Conservation (phyloP, 2,797 vertebrate genomes). For the Spinus olivaceus region DNA sequence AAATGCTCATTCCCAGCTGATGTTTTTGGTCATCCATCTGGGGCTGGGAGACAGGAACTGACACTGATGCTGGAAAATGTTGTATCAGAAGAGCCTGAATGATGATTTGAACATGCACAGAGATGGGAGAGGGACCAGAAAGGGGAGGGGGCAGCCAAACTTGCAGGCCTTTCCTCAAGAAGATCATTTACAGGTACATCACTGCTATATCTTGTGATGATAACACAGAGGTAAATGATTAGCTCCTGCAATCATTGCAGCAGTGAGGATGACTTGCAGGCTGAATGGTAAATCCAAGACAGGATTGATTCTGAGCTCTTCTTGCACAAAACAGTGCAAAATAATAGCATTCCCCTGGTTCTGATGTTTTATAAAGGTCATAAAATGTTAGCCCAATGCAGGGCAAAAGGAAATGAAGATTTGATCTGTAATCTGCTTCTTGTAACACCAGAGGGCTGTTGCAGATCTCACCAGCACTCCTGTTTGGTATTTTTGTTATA, state of each 20-base stretch:
- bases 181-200: not conserved
- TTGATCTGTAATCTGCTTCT: slow-evolving; percentile 41
- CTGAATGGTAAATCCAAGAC: not conserved
- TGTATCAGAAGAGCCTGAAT: not conserved
- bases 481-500: slow-evolving; percentile 30
- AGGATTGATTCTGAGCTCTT: not conserved
- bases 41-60: not conserved
- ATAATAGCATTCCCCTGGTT: slow-evolving; percentile 5
- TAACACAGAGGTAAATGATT: not conserved
- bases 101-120: not conserved
- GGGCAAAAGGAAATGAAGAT: slow-evolving; percentile 49
- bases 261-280: not conserved
- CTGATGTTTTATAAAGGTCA: slow-evolving; percentile 3
- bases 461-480: slow-evolving; percentile 13
- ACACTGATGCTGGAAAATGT: not conserved
- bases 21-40: not conserved
- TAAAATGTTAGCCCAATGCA: slow-evolving; percentile 3
- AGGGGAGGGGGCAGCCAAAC: not conserved
- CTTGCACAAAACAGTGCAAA: not conserved
- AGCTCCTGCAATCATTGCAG: not conserved
- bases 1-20: not conserved
- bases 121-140: not conserved
- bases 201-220: not conserved
- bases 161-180: not conserved
- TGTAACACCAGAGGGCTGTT: slow-evolving; percentile 30